A percentile compares a stretch with the other conserved stretches of the same genome.
phyloP scores from a whole-genome alignment of 2,797 vertebrate genomes.

The Sciurus carolinensis region DNA sequence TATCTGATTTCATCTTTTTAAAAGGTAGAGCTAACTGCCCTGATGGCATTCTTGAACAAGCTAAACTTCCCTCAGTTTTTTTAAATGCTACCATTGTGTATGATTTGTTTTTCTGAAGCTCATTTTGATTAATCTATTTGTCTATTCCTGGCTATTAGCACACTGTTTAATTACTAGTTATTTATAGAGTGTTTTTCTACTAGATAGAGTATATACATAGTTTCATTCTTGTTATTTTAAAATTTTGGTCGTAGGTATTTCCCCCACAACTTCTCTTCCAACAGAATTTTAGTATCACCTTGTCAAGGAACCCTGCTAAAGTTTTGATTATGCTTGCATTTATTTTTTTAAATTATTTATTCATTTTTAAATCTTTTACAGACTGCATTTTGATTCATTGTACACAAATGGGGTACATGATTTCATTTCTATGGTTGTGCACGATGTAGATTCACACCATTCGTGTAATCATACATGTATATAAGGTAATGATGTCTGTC shows the following conservation, averaged over 20 bases:
- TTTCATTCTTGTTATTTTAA: neutral
- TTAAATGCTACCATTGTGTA: neutral
- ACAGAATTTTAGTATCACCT: slow-evolving; percentile 11
- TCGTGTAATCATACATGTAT: too few species aligned
- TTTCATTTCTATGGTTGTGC: too few species aligned
- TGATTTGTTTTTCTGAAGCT: neutral
- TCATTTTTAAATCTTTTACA: too few species aligned
- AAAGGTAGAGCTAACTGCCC: neutral
- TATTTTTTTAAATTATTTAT: neutral
- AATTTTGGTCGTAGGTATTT: slow-evolving; percentile 41
- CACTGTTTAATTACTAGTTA: slow-evolving; percentile 12
- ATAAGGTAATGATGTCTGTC: too few species aligned
- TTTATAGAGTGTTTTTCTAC: neutral
- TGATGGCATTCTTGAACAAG: neutral
- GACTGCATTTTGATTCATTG: too few species aligned
- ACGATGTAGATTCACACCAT: too few species aligned
- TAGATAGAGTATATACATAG: neutral
- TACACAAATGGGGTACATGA: too few species aligned
- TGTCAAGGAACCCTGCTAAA: neutral
- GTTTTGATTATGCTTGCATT: neutral
- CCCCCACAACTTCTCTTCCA: neutral
- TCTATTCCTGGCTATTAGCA: neutral
- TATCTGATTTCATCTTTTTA: neutral
- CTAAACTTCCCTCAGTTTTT: neutral
- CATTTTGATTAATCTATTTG: neutral